Conservation (phyloP, 2,797 vertebrate species). For the Poecilia gillii region DNA sequence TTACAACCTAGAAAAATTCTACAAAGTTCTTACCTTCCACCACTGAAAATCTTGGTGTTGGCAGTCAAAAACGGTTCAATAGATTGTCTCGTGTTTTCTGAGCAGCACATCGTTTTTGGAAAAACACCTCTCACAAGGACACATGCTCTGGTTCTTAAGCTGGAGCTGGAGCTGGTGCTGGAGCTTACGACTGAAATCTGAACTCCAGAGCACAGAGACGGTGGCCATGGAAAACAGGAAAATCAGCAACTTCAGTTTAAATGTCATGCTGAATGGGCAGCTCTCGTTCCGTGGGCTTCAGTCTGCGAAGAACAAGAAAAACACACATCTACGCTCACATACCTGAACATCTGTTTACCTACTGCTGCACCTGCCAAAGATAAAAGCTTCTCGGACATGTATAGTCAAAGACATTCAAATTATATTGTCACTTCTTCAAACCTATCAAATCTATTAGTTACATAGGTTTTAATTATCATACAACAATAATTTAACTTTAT, state of each 20-base stretch:
- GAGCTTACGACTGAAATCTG: background rate
- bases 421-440: no score
- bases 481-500: no score
- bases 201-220: background rate
- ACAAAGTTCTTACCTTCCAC: slow-evolving; percentile 44
- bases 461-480: no score
- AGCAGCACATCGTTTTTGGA: background rate
- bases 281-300: no score
- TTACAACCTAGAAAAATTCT: no score
- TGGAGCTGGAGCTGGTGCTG: background rate
- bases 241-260: background rate
- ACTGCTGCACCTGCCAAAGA: no score
- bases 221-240: background rate
- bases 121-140: slow-evolving; percentile 14
- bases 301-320: no score
- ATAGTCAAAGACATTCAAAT: no score
- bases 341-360: no score
- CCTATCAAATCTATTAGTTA: no score
- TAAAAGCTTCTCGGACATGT: no score
- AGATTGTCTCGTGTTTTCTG: background rate
- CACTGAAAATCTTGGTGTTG: slow-evolving; percentile 2
- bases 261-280: background rate
- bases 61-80: slow-evolving; percentile 24
- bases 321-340: no score
- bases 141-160: fast-evolving